Evolutionary conservation across 2,113 vertebrate genomes (phyloP).

Genomic region (Uria lomvia): DNA sequence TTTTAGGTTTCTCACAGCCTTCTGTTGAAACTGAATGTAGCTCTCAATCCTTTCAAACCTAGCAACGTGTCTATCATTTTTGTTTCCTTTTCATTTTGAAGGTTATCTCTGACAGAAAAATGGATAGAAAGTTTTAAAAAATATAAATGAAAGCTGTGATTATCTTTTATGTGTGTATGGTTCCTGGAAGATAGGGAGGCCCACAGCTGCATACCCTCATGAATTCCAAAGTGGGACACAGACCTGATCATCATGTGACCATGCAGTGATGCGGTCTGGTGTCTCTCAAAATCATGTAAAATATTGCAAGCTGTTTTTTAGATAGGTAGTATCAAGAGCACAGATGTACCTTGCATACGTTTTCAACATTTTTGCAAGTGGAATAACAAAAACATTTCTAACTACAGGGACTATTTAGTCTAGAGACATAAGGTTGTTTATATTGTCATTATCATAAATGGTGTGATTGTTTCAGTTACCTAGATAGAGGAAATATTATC

Average conservation of each 20-base stretch:
- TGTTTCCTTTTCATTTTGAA: constrained; percentile 45
- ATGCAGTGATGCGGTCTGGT: background rate
- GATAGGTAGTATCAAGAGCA: background rate
- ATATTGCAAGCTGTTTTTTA: background rate
- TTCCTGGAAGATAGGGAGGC: background rate
- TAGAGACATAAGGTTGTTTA: constrained; percentile 30
- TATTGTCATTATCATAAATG: constrained; percentile 38
- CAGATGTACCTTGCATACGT: background rate
- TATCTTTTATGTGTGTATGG: background rate
- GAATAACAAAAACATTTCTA: background rate
- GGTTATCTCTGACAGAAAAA: constrained; percentile 37
- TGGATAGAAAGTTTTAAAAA: background rate
- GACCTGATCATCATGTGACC: background rate
- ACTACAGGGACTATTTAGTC: constrained; percentile 3
- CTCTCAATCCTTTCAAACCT: background rate
- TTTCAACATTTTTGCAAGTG: background rate
- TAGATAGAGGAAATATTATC: constrained; percentile 28
- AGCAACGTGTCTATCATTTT: background rate
- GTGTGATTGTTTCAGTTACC: constrained; percentile 36
- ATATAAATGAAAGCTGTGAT: background rate
- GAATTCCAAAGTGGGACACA: background rate
- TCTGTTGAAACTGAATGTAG: background rate
- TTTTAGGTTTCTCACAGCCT: background rate
- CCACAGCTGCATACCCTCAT: background rate
- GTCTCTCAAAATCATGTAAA: background rate